Base-by-base conservation (phyloP, 1,140 invertebrate species). In the Lepidurus arcticus region DNA sequence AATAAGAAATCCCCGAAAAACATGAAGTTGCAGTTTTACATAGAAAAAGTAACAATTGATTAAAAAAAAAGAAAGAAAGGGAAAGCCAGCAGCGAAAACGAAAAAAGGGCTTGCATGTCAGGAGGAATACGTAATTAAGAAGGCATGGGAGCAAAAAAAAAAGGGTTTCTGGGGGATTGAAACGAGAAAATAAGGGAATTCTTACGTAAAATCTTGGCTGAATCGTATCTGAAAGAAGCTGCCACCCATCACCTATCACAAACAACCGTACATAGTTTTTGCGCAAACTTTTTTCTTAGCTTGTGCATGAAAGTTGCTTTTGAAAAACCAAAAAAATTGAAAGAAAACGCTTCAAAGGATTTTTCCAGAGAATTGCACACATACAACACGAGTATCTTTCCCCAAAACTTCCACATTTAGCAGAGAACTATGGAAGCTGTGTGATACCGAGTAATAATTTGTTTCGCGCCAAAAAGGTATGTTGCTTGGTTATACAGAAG, bases 231-330 rank as follows among this genome's bases (percentile, higher is more conserved):
- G 53, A 65, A 65, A 65, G 53, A 65, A 65, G 53, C 53, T 65
- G 53, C 53, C 53, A 65, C 53, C 53, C 53, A 65, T 65, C 53
- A 65, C 53, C 53, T 65, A 65, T 65, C 53, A 65, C 53, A 65
- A 65, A 65, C 53, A 65, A 65, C 53, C 53, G 53, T 65, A 65
- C 53, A 65, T 65, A 65, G 53, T 65, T 65, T 65, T 65, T 65
- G 53, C 53, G 53, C 53, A 65, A 65, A 65, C 53, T 65, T 65
- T 65, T 65, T 65, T 65, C 13, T 16, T 65, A 65, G 53, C 53
- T 65, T 65, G 53, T 65, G 53, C 53, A 65, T 21, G 13, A 34
- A 65, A 65, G 53, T 65, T 65, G 53, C 53, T 65, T 65, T 65
- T 13, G 53, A 65, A 34, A 34, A 65, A 65, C 53, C 53, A 16